Evolutionary conservation across 2,797 vertebrate species (phyloP), one percentile per base, ranked within the genome.

Genomic region (Falco cherrug): DNA sequence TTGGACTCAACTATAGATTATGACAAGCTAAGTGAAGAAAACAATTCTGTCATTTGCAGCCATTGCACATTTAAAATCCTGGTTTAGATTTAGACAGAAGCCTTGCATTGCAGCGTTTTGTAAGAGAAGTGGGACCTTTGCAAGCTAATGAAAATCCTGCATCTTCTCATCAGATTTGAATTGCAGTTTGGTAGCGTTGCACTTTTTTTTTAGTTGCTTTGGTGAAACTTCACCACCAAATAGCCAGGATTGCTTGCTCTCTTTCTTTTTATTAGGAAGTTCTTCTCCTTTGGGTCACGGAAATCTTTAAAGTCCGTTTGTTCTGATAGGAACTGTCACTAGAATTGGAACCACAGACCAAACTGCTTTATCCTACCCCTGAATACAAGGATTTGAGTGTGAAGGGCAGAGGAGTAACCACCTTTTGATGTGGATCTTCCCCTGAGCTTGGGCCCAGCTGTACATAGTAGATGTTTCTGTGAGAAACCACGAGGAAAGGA

Each of bases 21-120:
- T 73, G 79, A 63, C 89, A 95, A 93, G 71, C 68, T 71, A 85
- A 94, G 74, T 47, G 70, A 91, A 93, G 68, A 89, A 95, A 92
- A 61, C 79, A 84, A 57, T 87, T 92, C 76, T 59, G 47, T 71
- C 61, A 73, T 88, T 89, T 95, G 71, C 68, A 93, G 68, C 75
- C 18, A 10, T 57, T 57, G 56, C 73, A 83, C 64, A 59, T 84
- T 68, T 85, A 21, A 86, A 91, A 92, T 84, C 74, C 68, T 74
- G 1, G 39, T 93, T 87, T 77, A 70, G 77, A 45, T 82, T 68
- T 90, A 92, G 50, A 37, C 18, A 57, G 37, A 90, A 89, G n/a
- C 35, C 41, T 81, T 86, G 26, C 24, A 35, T 82, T 63, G 77
- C 24, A 87, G 81, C 24, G 16, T 54, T 83, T 87, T 74, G 35